Base-by-base conservation (phyloP, 30 jellyfish, hydroid and myxozoan genomes). In the Hydractinia echinata region DNA sequence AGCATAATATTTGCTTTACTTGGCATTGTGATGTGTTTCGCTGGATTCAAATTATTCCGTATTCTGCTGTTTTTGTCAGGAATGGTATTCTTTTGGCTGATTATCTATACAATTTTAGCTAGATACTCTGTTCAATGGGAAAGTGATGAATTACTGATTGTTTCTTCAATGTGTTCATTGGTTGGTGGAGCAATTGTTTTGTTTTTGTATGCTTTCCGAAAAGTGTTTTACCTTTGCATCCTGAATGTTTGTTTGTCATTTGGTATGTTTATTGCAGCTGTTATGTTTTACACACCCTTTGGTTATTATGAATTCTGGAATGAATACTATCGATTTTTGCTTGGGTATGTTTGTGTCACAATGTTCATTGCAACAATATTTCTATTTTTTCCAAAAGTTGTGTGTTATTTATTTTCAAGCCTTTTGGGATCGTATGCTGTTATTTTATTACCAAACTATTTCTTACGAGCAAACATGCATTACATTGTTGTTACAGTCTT, bases 21-120 rank as follows among this genome's bases (percentile, higher is more conserved):
- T 77, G 97, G 97, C 9, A 50, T 90, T 3, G 84, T 50, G 8
- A 18, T 90, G 67, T 86, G 94, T 79, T 77, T 90, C 70, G 76
- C 72, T 54, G 97, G 97, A 20, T 88, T 72, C 72, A 90, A 90
- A 62, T 77, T 76, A 55, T 44, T 85, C 39, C 78, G 81, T 7
- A 5, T 77, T 16, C 11, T 61, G 9, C 54, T 77, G 1, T 77
- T 77, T 54, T 54, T 55, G 53, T 9, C 66, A 20, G 85, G 85
- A 14, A 60, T 66, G 74, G 30, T 58, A 5, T 77, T 77, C 51
- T 77, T 18, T 58, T 77, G 85, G 85, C 30, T 77, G 16, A 54
- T 77, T 16, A 77, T 61, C 39, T 61, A 4, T 30, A 61, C 60
- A 5, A 21, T 77, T 30, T 10, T 77, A 30, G 51, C 82, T 5